phyloP scores from a whole-genome alignment of 1,140 invertebrate species.

The Drosophila baimaii region DNA sequence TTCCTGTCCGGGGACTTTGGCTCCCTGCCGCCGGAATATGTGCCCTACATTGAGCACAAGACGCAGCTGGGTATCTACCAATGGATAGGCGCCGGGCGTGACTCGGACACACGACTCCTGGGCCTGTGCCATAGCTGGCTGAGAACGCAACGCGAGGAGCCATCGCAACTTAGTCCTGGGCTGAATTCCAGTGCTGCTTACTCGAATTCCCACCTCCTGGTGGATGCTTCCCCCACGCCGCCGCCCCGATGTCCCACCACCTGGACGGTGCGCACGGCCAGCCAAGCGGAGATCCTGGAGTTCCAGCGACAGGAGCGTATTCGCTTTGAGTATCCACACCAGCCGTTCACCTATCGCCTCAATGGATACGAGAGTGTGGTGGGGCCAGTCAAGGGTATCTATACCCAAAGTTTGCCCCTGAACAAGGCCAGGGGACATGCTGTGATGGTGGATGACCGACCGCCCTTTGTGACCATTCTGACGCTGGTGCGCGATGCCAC shows the following conservation, averaged over 20 bases:
- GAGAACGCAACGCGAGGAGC: conserved; percentile 85
- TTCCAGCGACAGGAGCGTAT: conserved; percentile 90
- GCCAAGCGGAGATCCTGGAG: conserved; percentile 90
- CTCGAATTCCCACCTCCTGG: background rate
- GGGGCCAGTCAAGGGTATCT: conserved; percentile 95
- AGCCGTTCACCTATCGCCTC: conserved; percentile 93
- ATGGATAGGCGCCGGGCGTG: conserved; percentile 97
- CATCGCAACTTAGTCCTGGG: conserved; percentile 4
- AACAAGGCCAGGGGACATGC: conserved; percentile 91
- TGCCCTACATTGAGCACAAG: conserved; percentile 97
- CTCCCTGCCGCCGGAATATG: conserved; percentile 94
- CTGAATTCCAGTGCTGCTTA: conserved; percentile 3
- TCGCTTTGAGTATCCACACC: conserved; percentile 93
- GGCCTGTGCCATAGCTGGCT: conserved; percentile 92
- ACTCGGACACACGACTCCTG: conserved; percentile 92
- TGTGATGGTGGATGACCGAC: conserved; percentile 92
- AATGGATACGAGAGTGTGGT: conserved; percentile 95
- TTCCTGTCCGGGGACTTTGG: conserved; percentile 94
- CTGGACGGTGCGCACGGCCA: conserved; percentile 92
- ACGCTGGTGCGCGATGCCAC: conserved; percentile 96
- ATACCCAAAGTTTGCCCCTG: conserved; percentile 86
- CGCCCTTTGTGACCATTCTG: conserved; percentile 95
- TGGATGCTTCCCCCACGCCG: conserved; percentile 84
- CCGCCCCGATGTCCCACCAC: conserved; percentile 88
- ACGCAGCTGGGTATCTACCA: conserved; percentile 90